A percentile compares a stretch with the other conserved stretches of the same genome.
phyloP scores from a whole-genome alignment of 2,797 vertebrate species.

The Erpetoichthys calabaricus region DNA sequence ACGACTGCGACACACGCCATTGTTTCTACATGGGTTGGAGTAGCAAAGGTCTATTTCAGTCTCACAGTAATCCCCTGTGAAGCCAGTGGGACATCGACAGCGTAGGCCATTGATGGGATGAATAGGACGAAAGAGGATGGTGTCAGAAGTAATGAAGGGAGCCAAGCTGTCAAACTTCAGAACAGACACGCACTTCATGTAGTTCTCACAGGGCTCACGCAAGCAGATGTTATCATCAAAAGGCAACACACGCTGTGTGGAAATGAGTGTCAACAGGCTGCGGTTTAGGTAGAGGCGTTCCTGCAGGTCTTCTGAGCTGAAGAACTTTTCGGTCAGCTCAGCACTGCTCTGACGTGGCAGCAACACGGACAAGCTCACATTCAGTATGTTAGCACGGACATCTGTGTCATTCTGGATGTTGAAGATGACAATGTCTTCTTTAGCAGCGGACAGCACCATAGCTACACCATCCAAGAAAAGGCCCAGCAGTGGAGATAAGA shows the following conservation, averaged over 20 bases:
- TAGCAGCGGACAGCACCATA: constrained; percentile 62
- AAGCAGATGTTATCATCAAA: constrained; percentile 96
- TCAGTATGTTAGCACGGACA: constrained; percentile 70
- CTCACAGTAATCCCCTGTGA: constrained; percentile 91
- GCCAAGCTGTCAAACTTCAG: constrained; percentile 87
- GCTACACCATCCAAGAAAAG: constrained; percentile 84
- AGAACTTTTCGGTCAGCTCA: constrained; percentile 36
- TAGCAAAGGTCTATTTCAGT: constrained; percentile 91
- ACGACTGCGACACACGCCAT: constrained; percentile 68
- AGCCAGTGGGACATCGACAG: constrained; percentile 80
- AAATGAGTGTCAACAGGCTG: constrained; percentile 69
- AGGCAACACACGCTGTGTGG: constrained; percentile 78
- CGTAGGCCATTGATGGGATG: constrained; percentile 80
- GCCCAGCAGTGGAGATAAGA: constrained; percentile 75
- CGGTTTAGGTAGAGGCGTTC: constrained; percentile 88
- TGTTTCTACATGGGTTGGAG: constrained; percentile 72
- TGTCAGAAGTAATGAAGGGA: constrained; percentile 78
- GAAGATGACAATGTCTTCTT: constrained; percentile 74
- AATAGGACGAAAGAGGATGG: constrained; percentile 88
- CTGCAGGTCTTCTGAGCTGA: constrained; percentile 84
- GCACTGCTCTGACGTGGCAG: constrained; percentile 22
- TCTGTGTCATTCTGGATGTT: constrained; percentile 85
- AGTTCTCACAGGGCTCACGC: constrained; percentile 89
- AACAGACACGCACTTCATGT: constrained; percentile 93
- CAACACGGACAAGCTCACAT: constrained; percentile 80